Conservation (phyloP, 2,113 vertebrate genomes). For the Athene noctua region DNA sequence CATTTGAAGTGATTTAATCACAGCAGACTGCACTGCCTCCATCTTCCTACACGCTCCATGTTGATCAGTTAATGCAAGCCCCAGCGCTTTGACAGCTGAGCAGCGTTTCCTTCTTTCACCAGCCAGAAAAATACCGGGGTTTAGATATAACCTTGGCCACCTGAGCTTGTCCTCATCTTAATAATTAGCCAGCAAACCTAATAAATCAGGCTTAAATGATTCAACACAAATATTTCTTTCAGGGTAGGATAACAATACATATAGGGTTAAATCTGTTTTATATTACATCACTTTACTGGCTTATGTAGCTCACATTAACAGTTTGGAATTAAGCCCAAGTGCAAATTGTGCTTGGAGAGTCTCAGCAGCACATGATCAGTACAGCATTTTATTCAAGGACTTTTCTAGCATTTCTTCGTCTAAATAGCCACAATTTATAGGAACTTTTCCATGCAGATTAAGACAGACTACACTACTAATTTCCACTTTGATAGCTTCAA, state of each 20-base stretch:
- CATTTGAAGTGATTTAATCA: neutral
- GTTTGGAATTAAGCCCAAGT: slow-evolving; percentile 48
- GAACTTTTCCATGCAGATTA: neutral
- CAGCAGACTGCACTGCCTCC: neutral
- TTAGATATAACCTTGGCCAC: neutral
- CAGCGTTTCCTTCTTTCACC: neutral
- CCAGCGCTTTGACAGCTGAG: neutral
- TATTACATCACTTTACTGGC: slow-evolving; percentile 57
- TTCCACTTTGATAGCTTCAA: neutral
- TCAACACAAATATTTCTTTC: neutral
- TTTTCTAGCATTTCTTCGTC: slow-evolving; percentile 38
- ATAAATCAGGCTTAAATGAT: neutral
- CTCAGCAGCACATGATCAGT: slow-evolving; percentile 37
- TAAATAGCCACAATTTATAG: neutral
- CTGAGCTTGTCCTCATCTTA: neutral
- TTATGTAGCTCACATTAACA: slow-evolving; percentile 51
- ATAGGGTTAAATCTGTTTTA: slow-evolving; percentile 48
- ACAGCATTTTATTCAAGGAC: slow-evolving; percentile 7
- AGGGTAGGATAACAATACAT: neutral
- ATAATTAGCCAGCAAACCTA: neutral
- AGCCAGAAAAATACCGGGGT: neutral
- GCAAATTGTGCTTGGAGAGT: slow-evolving; percentile 62
- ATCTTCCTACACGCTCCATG: neutral
- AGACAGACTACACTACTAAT: neutral
- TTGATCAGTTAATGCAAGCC: neutral